phyloP scores from a whole-genome alignment of 2,888 invertebrate species.

The Xylota segnis region DNA sequence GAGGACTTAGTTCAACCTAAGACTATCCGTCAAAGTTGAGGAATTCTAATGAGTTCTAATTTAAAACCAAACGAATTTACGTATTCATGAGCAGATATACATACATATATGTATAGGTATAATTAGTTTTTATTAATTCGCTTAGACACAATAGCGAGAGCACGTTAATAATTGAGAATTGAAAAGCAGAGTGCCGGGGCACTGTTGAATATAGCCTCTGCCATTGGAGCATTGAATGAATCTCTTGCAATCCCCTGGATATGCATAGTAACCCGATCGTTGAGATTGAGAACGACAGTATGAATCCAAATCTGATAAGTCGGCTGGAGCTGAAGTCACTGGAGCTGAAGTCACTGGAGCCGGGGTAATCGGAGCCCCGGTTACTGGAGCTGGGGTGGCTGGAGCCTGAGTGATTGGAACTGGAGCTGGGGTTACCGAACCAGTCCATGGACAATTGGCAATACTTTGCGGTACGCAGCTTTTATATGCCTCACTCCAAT shows the following conservation, averaged over 20 bases:
- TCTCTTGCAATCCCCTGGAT: constrained; percentile 81
- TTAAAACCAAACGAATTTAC: too few species aligned
- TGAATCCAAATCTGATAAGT: not conserved
- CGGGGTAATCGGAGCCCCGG: not conserved
- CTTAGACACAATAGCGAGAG: constrained; percentile 69
- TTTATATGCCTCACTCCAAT: constrained; percentile 78
- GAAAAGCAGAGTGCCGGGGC: constrained; percentile 79
- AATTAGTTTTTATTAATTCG: not conserved
- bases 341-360: not conserved
- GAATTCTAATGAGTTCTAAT: too few species aligned
- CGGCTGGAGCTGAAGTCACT: not conserved
- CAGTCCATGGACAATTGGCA: constrained; percentile 37
- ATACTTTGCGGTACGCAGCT: constrained; percentile 79
- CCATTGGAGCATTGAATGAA: constrained; percentile 80
- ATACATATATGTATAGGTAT: too few species aligned
- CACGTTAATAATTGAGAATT: constrained; percentile 77
- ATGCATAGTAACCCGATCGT: constrained; percentile 74
- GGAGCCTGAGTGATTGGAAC: not conserved
- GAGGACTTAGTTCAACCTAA: too few species aligned
- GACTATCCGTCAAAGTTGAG: too few species aligned
- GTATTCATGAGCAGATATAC: not conserved
- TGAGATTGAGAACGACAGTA: not conserved
- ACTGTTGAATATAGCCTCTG: constrained; percentile 76
- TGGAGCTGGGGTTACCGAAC: not conserved
- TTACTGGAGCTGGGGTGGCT: not conserved